Evolutionary conservation across 2,113 vertebrate species (phyloP).

Genomic region (Clarias magur): DNA sequence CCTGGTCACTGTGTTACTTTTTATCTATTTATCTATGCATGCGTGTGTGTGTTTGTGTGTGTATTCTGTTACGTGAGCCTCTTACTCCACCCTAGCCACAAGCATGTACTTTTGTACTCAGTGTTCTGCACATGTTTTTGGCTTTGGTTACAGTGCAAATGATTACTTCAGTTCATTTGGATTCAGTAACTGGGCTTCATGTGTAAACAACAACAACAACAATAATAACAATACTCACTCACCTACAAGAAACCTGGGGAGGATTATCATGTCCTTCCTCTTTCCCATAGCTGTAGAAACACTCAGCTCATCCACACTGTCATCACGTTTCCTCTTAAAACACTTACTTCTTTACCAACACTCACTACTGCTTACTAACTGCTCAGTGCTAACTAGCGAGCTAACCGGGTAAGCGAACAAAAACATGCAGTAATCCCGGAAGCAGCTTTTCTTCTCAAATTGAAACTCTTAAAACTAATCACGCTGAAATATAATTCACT

Average conservation of each 20-base stretch:
- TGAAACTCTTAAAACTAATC: not conserved
- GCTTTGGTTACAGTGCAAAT: not conserved
- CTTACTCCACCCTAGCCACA: no score
- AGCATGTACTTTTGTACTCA: no score
- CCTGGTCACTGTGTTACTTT: not conserved
- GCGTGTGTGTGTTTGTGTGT: no score
- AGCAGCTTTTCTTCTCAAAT: not conserved
- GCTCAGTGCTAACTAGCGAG: not conserved
- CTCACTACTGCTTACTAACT: not conserved
- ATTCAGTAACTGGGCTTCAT: not conserved
- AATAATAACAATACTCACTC: constrained; percentile 43
- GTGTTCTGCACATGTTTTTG: no score
- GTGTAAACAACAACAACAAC: not conserved
- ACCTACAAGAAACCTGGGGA: constrained; percentile 71
- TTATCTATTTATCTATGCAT: no score
- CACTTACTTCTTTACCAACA: not conserved
- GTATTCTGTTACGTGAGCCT: not conserved
- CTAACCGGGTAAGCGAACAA: not conserved
- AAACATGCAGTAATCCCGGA: not conserved
- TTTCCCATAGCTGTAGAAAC: constrained; percentile 70
- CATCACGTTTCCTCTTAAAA: not conserved
- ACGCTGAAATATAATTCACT: not conserved
- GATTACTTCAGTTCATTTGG: not conserved
- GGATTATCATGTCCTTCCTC: constrained; percentile 78
- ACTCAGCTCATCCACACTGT: not conserved